These are phyloP conservation scores for Leptopterna dolabrata DNA, from an alignment of 2,888 invertebrate species.

Conservation along the genomic window DNA sequence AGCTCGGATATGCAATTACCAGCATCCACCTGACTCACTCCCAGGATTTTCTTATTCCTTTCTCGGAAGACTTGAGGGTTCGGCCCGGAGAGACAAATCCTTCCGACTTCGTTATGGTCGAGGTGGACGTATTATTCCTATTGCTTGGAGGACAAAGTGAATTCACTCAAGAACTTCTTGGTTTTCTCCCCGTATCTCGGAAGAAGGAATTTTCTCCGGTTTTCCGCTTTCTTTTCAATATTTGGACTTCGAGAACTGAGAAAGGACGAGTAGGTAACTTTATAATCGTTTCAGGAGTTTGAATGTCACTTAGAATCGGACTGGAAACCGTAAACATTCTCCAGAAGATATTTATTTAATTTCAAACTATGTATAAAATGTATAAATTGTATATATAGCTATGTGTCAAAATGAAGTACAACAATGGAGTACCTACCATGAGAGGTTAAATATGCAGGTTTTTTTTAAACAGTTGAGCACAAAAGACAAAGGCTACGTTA, in stretches of 20 bases:
- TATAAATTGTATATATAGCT: too few relatives aligned
- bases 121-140: conserved; percentile 1
- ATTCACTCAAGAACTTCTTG: not conserved
- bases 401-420: too few relatives aligned
- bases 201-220: not conserved
- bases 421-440: too few relatives aligned
- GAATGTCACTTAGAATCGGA: too few relatives aligned
- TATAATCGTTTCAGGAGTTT: too few relatives aligned
- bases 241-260: not conserved
- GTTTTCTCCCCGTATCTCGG: not conserved
- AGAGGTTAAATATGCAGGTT: too few relatives aligned
- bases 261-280: not conserved
- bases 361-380: too few relatives aligned
- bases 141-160: not conserved
- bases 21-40: conserved; percentile 52
- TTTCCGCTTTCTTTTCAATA: not conserved
- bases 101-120: not conserved
- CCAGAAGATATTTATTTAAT: too few relatives aligned
- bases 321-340: too few relatives aligned
- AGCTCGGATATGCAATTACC: conserved; percentile 54
- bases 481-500: too few relatives aligned
- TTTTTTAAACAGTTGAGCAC: too few relatives aligned
- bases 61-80: not conserved
- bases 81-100: not conserved
- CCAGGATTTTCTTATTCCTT: not conserved